These are phyloP conservation scores for Tokudaia tokunoshimensis DNA, from an alignment of 2,797 vertebrate species.

Conservation along the genomic window DNA sequence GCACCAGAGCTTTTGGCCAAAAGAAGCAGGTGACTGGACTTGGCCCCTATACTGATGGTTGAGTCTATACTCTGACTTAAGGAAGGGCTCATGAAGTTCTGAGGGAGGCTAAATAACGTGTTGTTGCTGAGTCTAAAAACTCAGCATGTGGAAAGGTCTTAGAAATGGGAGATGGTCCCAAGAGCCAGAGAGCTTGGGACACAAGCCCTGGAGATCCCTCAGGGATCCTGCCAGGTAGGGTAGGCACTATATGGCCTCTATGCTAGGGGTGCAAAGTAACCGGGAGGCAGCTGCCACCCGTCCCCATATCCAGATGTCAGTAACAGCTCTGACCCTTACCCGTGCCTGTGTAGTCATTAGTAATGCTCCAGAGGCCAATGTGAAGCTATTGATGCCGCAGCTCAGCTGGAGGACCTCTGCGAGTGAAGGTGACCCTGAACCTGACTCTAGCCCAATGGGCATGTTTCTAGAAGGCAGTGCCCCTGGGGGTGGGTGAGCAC, in stretches of 20 bases:
- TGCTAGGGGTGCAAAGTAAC: no score
- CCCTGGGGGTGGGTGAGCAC: background rate
- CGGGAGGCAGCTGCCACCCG: background rate
- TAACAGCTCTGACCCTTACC: background rate
- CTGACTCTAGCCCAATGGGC: background rate
- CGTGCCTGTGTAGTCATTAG: background rate
- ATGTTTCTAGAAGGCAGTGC: background rate
- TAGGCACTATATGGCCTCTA: background rate
- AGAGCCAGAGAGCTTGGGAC: background rate
- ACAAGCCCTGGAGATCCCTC: background rate
- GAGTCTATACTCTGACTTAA: background rate
- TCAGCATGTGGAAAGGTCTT: background rate
- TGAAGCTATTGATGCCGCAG: background rate
- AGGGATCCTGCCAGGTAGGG: background rate
- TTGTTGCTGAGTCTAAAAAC: background rate
- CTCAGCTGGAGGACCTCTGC: background rate
- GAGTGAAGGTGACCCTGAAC: background rate
- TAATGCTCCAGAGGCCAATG: background rate
- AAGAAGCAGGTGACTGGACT: conserved; percentile 84
- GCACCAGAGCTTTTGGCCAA: background rate
- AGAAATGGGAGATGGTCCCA: background rate
- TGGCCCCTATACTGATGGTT: background rate
- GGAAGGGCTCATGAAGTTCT: rapidly evolving
- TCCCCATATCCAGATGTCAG: background rate
- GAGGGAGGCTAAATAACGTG: no score